Percentiles rank a stretch among this genome's conserved stretches.
Conservation (phyloP, 2,113 vertebrate species). For the Takifugu flavidus region DNA sequence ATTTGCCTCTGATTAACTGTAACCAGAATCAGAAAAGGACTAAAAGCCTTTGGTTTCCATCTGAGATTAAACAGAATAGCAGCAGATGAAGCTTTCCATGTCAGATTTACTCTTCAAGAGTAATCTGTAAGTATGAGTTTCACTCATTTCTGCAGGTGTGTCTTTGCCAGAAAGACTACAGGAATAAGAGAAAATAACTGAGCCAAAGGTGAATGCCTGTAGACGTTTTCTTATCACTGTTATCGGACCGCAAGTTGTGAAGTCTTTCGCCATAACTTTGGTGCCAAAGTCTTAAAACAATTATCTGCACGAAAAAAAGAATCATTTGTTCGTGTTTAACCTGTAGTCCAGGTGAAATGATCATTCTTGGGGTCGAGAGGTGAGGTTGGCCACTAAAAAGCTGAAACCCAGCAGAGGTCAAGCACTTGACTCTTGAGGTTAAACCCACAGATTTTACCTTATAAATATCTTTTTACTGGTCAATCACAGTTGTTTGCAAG, state of each 20-base stretch:
- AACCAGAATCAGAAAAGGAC: no score
- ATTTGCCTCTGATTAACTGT: neutral
- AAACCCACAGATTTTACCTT: no score
- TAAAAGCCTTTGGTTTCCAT: neutral
- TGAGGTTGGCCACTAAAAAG: no score
- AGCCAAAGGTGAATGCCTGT: constrained; percentile 9
- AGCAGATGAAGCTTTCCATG: no score
- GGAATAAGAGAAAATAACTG: constrained; percentile 22
- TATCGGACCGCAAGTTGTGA: neutral
- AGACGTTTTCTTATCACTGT: neutral
- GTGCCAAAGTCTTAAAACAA: constrained; percentile 12
- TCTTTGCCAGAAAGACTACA: constrained; percentile 8
- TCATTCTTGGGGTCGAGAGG: neutral
- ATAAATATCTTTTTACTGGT: no score
- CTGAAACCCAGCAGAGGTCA: no score
- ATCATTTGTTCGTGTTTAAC: constrained; percentile 6
- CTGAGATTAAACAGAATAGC: neutral
- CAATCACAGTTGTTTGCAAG: no score
- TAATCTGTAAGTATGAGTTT: neutral
- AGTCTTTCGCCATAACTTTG: no score
- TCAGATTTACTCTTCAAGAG: no score
- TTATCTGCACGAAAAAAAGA: no score
- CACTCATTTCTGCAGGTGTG: neutral
- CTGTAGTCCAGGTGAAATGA: neutral
- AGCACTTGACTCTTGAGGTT: no score